Evolutionary conservation across 2,888 invertebrate species (phyloP).

Genomic region (Tholera decimalis): DNA sequence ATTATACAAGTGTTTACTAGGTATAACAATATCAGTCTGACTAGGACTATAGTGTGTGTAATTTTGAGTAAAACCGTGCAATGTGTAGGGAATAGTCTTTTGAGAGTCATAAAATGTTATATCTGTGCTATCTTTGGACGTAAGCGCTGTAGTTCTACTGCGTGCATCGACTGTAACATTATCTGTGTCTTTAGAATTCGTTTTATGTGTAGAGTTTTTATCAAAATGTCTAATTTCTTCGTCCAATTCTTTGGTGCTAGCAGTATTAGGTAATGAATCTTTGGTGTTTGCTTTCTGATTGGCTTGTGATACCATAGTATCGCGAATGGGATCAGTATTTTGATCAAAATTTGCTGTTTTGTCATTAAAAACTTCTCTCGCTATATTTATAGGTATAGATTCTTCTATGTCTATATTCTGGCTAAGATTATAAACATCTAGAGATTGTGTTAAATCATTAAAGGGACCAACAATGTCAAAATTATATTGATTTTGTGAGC

Average conservation of each 20-base stretch:
- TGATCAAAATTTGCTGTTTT: neutral
- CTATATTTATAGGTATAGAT: neutral
- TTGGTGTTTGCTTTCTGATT: conserved; percentile 2
- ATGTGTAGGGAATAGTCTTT: conserved; percentile 63
- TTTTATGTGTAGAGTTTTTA: neutral
- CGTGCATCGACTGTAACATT: neutral
- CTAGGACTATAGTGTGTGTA: conserved; percentile 75
- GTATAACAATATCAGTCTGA: conserved; percentile 67
- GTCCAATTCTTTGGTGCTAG: neutral
- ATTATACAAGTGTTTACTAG: conserved; percentile 65
- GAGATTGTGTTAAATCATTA: neutral
- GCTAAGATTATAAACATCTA: neutral
- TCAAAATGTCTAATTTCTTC: no score
- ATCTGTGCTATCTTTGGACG: neutral
- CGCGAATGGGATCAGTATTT: neutral
- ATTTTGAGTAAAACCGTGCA: conserved; percentile 66
- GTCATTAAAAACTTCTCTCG: neutral
- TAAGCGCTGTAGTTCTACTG: neutral
- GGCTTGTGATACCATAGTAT: neutral
- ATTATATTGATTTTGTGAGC: conserved; percentile 5
- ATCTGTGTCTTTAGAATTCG: neutral
- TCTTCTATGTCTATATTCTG: conserved; percentile 1
- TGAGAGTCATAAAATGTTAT: conserved; percentile 63
- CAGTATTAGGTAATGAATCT: neutral
- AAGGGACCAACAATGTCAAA: neutral